Evolutionary conservation across 2,888 invertebrate species (phyloP), one percentile per base, ranked within the genome.

Genomic region (Cephus rjabovi): DNA sequence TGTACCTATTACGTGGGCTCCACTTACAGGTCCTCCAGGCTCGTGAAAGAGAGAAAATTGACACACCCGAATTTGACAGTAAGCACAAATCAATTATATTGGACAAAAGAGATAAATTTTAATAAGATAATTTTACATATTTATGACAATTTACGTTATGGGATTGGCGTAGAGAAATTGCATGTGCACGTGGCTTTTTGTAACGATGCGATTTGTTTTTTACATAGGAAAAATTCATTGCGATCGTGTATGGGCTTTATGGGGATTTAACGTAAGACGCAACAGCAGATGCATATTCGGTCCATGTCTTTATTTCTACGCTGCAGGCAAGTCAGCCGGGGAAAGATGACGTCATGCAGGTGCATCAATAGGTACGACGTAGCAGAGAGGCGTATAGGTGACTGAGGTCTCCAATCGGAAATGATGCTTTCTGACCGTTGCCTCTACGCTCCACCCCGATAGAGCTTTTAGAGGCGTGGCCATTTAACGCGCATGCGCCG

Each of bases 401-500:
- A 87, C 82, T 83, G 83, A 85, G 84, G 85, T 90, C 89, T 87
- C 90, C 90, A 90, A 90, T 90, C 86, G 85, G 84, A 85, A 86
- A 84, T 87, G 84, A 81, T 86, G 86, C 56, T 85, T 85, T 85
- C 77, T 79, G 80, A 84, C 86, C 85, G 83, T 86, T 85, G 82
- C 82, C 87, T 83, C 81, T 83, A 85, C 81, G 89, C 90, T 90
- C 90, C 90, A 87, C 90, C 90, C 87, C 83, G 85, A 77, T 74
- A 76, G 86, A 88, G 88, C 88, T 89, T 87, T 84, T 84, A 86
- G 86, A 86, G 91, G 90, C 87, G 91, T 89, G 90, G 89, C 86
- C 84, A 85, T 80, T 81, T 82, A 81, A 82, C 87, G 90, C 91
- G 90, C 90, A 85, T 89, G 90, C 90, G 87, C 86, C 82, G 56